Percentiles rank a stretch among this genome's conserved stretches.
Evolutionary conservation across 2,888 invertebrate genomes (phyloP).

Genomic region (Heliconius hortense): DNA sequence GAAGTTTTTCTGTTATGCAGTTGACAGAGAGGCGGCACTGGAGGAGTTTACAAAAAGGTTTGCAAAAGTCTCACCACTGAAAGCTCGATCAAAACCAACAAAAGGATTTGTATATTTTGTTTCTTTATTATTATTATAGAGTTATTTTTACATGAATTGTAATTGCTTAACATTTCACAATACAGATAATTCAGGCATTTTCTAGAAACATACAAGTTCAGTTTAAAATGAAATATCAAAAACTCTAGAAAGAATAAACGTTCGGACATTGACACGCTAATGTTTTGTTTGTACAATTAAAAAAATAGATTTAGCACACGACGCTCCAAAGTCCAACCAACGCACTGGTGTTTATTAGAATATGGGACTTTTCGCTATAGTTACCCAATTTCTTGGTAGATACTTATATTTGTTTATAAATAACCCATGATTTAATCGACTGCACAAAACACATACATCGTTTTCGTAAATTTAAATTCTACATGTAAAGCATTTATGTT

Average conservation of each 20-base stretch:
- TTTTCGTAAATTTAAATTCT: background rate
- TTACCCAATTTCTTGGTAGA: background rate
- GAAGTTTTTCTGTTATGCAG: no score
- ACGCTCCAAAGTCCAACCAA: background rate
- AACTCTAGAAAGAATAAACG: slow-evolving; percentile 50
- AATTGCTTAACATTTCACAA: background rate
- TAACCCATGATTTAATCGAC: no score
- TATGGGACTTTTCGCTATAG: background rate
- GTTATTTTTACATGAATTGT: background rate
- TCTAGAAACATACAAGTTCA: background rate
- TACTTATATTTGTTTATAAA: background rate
- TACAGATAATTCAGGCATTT: background rate
- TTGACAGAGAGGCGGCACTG: background rate
- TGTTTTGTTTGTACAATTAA: slow-evolving; percentile 50
- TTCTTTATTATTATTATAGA: background rate
- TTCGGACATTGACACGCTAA: slow-evolving; percentile 58
- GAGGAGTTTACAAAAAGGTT: background rate
- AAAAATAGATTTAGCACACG: slow-evolving; percentile 43
- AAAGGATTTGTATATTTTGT: background rate
- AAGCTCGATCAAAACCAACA: background rate
- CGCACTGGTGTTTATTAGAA: background rate
- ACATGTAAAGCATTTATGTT: background rate
- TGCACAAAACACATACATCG: no score
- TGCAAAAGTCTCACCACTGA: background rate
- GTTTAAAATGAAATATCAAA: slow-evolving; percentile 5